Conservation (phyloP, 2,888 invertebrate species). For the Limnephilus marmoratus region DNA sequence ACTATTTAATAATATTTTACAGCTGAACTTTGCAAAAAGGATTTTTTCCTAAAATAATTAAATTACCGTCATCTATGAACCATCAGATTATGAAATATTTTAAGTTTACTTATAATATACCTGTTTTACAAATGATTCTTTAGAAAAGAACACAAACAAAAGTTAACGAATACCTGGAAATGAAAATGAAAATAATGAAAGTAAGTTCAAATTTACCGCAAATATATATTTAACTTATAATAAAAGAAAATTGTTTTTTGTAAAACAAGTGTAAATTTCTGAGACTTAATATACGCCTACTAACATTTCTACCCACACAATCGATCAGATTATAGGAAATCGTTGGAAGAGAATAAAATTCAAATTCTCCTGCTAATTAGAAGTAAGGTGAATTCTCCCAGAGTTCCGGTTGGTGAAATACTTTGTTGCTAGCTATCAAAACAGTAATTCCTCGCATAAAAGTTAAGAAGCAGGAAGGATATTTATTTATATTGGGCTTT, state of each 20-base stretch:
- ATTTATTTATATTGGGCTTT: slow-evolving; percentile 40
- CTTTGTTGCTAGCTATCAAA: slow-evolving; percentile 3
- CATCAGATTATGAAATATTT: too few species aligned
- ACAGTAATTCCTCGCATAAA: slow-evolving; percentile 18
- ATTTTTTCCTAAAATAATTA: too few species aligned
- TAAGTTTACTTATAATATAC: too few species aligned
- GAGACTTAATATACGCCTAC: background rate
- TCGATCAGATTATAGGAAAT: background rate
- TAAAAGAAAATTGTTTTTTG: background rate
- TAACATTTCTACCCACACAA: background rate
- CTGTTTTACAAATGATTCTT: too few species aligned
- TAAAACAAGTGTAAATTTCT: background rate
- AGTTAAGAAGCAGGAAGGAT: background rate
- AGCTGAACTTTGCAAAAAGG: too few species aligned
- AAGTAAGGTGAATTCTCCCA: background rate
- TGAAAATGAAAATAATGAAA: background rate
- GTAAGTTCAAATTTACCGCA: background rate
- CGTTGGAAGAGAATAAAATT: background rate
- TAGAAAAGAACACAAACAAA: background rate
- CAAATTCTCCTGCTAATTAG: background rate
- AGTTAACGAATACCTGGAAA: background rate
- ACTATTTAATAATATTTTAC: too few species aligned
- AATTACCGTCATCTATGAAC: too few species aligned
- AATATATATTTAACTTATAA: slow-evolving; percentile 14
- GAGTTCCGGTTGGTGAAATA: background rate